Conservation (phyloP, 2,888 invertebrate species). For the Papilio gigon region DNA sequence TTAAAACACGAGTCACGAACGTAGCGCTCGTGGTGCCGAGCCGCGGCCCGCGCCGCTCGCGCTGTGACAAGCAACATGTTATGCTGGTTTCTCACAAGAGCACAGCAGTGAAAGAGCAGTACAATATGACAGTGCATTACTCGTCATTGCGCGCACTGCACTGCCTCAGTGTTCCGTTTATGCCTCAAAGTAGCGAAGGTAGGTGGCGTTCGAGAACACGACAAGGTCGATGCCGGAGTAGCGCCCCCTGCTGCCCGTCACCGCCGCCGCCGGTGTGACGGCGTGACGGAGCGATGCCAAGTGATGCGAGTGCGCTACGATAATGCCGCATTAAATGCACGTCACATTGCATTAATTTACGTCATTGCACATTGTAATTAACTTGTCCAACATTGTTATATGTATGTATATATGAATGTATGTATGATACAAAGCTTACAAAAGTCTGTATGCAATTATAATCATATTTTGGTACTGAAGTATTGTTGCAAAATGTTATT, state of each 20-base stretch:
- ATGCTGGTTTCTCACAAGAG: neutral
- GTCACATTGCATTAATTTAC: constrained; percentile 12
- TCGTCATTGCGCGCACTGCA: too few species aligned
- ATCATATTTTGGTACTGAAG: neutral
- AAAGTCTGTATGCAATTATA: neutral
- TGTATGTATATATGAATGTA: too few species aligned
- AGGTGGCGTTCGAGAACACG: neutral
- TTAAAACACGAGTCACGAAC: neutral
- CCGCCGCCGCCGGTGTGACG: neutral
- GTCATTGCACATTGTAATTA: constrained; percentile 10
- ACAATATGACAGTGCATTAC: too few species aligned
- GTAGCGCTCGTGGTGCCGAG: too few species aligned
- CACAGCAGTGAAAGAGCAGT: too few species aligned
- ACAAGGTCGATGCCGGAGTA: neutral
- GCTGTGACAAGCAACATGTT: too few species aligned
- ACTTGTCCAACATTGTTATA: neutral
- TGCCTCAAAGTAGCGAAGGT: neutral
- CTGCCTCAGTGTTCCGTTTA: neutral
- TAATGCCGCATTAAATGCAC: constrained; percentile 24
- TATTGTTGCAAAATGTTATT: neutral
- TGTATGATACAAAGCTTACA: neutral
- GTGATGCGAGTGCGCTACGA: constrained; percentile 13
- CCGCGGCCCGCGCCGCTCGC: too few species aligned
- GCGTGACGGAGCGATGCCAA: neutral
- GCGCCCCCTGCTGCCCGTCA: neutral